These are phyloP conservation scores for Distichodus sexfasciatus DNA, from an alignment of 2,797 vertebrate genomes.

Conservation along the genomic window DNA sequence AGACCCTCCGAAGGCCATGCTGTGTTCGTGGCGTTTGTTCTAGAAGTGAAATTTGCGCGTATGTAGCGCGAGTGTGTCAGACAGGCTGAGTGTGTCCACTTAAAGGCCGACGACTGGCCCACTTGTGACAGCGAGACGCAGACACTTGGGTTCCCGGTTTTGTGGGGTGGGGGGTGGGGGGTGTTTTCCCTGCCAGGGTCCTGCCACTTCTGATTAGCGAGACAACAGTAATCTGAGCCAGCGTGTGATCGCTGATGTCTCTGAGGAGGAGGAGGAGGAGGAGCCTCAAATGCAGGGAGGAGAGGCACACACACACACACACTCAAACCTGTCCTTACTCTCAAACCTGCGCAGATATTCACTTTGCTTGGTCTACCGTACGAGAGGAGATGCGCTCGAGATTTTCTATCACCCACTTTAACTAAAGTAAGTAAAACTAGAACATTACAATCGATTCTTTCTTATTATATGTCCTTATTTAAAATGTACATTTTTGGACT, in stretches of 20 bases:
- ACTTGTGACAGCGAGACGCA: not conserved
- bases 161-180: constrained; percentile 19
- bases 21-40: no score
- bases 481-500: no score
- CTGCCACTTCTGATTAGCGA: constrained; percentile 33
- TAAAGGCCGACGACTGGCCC: not conserved
- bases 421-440: constrained; percentile 36
- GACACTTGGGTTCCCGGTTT: not conserved
- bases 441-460: no score
- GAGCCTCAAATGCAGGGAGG: constrained; percentile 44
- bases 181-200: constrained; percentile 32
- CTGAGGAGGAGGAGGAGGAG: constrained; percentile 53
- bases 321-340: constrained; percentile 31
- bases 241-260: constrained; percentile 28
- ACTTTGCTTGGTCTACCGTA: not conserved
- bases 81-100: not conserved
- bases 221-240: constrained; percentile 51
- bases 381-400: constrained; percentile 22
- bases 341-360: constrained; percentile 34
- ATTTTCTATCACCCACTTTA: constrained; percentile 16
- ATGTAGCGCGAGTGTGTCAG: no score
- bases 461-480: no score
- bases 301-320: constrained; percentile 36
- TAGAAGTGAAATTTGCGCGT: no score
- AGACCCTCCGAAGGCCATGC: constrained; percentile 17